These are phyloP conservation scores for Idris sp. DNA, from an alignment of 1,140 invertebrate species.

Conservation along the genomic window DNA sequence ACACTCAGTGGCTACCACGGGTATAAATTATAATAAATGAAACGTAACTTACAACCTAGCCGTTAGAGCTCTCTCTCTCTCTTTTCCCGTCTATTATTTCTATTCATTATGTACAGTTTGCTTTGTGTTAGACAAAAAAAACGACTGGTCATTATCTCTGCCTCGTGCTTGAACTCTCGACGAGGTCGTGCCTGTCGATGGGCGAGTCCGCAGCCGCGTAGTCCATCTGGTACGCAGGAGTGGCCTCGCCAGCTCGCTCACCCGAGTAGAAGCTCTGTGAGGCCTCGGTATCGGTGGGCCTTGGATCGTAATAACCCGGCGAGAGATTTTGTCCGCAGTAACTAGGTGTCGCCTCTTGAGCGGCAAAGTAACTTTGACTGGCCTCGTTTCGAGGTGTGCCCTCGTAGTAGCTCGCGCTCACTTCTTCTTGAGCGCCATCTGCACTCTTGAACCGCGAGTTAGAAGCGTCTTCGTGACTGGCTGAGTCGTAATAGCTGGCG, in stretches of 20 bases:
- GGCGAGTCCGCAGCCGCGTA: constrained; percentile 72
- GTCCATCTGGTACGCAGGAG: constrained; percentile 71
- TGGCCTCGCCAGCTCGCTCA: constrained; percentile 72
- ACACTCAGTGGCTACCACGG: constrained; percentile 55
- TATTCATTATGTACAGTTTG: constrained; percentile 65
- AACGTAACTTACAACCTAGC: constrained; percentile 57
- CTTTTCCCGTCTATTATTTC: constrained; percentile 18
- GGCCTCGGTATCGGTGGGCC: constrained; percentile 69
- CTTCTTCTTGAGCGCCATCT: constrained; percentile 69
- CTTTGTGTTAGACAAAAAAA: background rate
- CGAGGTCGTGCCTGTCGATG: constrained; percentile 76
- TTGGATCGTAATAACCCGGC: constrained; percentile 71
- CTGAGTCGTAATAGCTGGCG: constrained; percentile 68
- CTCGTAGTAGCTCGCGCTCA: constrained; percentile 72
- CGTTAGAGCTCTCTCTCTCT: constrained; percentile 47
- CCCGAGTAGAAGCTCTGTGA: constrained; percentile 74
- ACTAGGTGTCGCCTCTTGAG: constrained; percentile 69
- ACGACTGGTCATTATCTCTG: constrained; percentile 71
- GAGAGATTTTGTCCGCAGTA: constrained; percentile 70
- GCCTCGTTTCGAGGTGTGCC: constrained; percentile 68
- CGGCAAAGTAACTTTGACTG: constrained; percentile 72
- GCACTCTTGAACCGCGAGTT: constrained; percentile 62
- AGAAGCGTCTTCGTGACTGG: constrained; percentile 57
- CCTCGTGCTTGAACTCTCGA: constrained; percentile 73
- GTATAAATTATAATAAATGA: constrained; percentile 70